Evolutionary conservation across 2,113 vertebrate genomes (phyloP).

Genomic region (Eptatretus burgeri): DNA sequence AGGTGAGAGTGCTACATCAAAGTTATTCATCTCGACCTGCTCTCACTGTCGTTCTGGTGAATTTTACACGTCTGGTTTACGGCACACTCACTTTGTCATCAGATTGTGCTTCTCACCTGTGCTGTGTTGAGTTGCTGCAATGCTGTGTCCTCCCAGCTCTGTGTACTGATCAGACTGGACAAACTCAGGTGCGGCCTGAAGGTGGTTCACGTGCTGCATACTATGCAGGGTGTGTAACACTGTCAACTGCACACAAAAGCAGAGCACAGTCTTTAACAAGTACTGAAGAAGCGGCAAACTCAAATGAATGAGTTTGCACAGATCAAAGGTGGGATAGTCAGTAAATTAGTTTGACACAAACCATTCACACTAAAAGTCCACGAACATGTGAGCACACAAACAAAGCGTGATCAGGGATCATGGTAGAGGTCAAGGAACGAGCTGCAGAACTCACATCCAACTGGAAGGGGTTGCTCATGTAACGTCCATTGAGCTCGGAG

Average conservation of each 20-base stretch:
- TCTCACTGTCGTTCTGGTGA: too few species aligned
- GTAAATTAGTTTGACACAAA: too few species aligned
- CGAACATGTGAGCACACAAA: too few species aligned
- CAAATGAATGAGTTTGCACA: too few species aligned
- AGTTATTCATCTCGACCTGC: too few species aligned
- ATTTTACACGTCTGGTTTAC: too few species aligned
- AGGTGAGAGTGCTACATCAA: too few species aligned
- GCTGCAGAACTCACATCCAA: slow-evolving; percentile 43
- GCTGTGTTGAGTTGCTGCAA: slow-evolving; percentile 18
- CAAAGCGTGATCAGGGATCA: neutral
- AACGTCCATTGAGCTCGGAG: slow-evolving; percentile 81
- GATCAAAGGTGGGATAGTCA: too few species aligned
- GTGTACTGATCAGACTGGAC: slow-evolving; percentile 59
- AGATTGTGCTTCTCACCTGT: neutral
- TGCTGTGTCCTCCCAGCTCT: slow-evolving; percentile 73
- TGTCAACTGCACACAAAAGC: slow-evolving; percentile 28
- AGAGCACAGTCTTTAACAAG: too few species aligned
- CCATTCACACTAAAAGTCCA: too few species aligned
- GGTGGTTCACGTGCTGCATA: slow-evolving; percentile 45
- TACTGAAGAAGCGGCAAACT: too few species aligned
- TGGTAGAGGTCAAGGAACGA: neutral
- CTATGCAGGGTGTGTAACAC: slow-evolving; percentile 71
- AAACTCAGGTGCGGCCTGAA: slow-evolving; percentile 58
- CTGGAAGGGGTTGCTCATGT: slow-evolving; percentile 77
- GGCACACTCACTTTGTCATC: too few species aligned